Evolutionary conservation across 1,140 invertebrate genomes (phyloP).

Genomic region (Agrilus planipennis): DNA sequence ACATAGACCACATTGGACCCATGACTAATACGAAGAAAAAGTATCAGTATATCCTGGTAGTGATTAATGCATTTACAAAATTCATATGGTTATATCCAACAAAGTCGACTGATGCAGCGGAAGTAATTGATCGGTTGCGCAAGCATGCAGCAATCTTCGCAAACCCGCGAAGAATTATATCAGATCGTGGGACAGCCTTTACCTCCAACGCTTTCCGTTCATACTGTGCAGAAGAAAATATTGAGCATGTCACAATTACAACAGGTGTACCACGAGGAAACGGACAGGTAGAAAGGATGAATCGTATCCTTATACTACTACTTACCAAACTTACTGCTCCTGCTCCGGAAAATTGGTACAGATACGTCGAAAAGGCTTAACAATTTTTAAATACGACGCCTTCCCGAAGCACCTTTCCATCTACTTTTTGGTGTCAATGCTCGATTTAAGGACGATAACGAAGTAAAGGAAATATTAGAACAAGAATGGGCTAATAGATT

Average conservation of each 20-base stretch:
- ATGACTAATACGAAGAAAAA: background rate
- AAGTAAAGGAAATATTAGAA: too few species aligned
- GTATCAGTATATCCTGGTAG: too few species aligned
- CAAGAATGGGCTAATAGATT: too few species aligned
- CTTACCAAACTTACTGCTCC: constrained; percentile 19
- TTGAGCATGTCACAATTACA: constrained; percentile 21
- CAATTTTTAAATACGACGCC: constrained; percentile 20
- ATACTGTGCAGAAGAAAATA: constrained; percentile 23
- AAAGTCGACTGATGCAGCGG: too few species aligned
- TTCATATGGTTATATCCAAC: too few species aligned
- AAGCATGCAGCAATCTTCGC: background rate
- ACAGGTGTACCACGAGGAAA: constrained; percentile 27
- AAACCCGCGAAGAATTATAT: too few species aligned
- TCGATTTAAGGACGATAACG: too few species aligned
- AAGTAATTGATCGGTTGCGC: too few species aligned
- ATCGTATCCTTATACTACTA: constrained; percentile 18
- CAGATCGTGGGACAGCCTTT: too few species aligned
- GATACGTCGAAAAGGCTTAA: constrained; percentile 23
- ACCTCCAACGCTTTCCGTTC: constrained; percentile 19
- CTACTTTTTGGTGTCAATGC: constrained; percentile 22
- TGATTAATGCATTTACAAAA: too few species aligned
- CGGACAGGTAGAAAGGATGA: constrained; percentile 23
- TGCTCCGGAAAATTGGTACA: constrained; percentile 25
- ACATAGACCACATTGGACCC: background rate
- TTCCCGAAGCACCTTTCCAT: constrained; percentile 11